phyloP scores from a whole-genome alignment of 2,888 invertebrate genomes.

The Spilosoma lubricipeda region DNA sequence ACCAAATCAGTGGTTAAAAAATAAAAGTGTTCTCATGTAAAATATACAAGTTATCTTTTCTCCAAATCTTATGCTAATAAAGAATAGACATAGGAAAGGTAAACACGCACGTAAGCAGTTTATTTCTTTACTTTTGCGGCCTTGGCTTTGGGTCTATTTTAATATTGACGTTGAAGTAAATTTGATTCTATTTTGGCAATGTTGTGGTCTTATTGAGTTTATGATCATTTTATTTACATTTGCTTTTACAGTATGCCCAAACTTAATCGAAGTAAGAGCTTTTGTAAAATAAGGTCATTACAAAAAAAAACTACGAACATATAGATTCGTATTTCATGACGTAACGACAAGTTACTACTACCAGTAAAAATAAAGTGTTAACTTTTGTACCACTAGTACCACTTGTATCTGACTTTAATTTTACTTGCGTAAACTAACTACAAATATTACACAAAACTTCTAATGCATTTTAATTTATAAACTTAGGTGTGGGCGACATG shows the following conservation, averaged over 20 bases:
- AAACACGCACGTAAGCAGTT: background rate
- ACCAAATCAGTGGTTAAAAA: too few species aligned
- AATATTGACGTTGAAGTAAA: background rate
- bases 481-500: too few species aligned
- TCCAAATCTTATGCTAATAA: background rate
- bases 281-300: background rate
- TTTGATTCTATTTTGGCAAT: background rate
- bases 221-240: background rate
- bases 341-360: too few species aligned
- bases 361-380: too few species aligned
- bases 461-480: too few species aligned
- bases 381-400: too few species aligned
- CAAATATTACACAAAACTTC: too few species aligned
- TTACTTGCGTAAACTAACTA: too few species aligned
- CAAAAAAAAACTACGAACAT: too few species aligned
- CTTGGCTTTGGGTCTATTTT: background rate
- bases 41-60: background rate
- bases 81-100: background rate
- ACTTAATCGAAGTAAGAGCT: background rate
- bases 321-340: too few species aligned
- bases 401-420: too few species aligned
- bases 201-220: background rate
- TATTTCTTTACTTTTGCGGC: background rate
- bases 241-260: background rate
- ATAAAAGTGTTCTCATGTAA: too few species aligned